phyloP scores from a whole-genome alignment of 1,140 invertebrate genomes.

The Sarcophaga bullata region DNA sequence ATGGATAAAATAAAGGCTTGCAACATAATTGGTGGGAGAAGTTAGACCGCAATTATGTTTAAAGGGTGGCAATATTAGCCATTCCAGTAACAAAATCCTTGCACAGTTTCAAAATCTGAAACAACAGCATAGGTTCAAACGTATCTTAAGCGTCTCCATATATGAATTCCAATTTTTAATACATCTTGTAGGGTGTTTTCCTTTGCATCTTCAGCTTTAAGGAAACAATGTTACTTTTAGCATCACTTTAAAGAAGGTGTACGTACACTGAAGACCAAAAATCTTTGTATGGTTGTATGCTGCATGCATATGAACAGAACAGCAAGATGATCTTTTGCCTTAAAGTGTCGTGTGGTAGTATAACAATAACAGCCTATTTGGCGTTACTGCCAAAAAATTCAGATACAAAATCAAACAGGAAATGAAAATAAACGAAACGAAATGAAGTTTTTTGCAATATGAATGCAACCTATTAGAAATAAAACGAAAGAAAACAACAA shows the following conservation, averaged over 20 bases:
- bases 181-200: background rate
- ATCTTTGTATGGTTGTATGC: background rate
- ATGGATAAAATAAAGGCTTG: too few relatives aligned
- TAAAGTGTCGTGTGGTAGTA: background rate
- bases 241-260: background rate
- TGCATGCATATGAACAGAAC: background rate
- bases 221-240: background rate
- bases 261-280: background rate
- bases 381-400: background rate
- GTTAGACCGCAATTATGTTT: too few relatives aligned
- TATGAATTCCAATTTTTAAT: background rate
- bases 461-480: background rate
- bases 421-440: constrained; percentile 7
- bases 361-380: constrained; percentile 30
- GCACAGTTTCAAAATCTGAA: too few relatives aligned
- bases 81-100: too few relatives aligned
- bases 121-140: background rate
- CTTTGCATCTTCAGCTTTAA: background rate
- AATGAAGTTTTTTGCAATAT: background rate
- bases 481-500: background rate
- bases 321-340: constrained; percentile 20
- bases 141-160: background rate
- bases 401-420: background rate
- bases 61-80: too few relatives aligned
- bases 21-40: too few relatives aligned